Base-by-base conservation (phyloP, 2,113 vertebrate species). In the Pungitius pungitius region DNA sequence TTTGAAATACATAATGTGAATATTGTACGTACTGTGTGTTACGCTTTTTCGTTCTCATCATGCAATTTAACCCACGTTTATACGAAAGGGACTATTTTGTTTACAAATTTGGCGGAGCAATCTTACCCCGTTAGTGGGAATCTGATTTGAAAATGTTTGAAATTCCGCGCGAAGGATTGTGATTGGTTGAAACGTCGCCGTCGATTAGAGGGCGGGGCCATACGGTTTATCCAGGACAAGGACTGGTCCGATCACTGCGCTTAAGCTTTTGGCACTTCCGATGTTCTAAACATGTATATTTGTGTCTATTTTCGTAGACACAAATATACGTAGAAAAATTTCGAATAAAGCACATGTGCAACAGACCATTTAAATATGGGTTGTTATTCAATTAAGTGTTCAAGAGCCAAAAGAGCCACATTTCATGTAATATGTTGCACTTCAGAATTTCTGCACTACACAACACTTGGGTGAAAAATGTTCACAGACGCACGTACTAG, bases 141-240 rank as follows among this genome's bases (percentile, higher is more conserved):
- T 2, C 65, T 45, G 2, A 26, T 91, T 92, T 87, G 59, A 92
- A 91, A 79, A 77, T 47, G 17, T 95, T 95, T 84, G 77, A 96
- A 96, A 95, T 93, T 84, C 77, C 85, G 93, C 95, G 95, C 94
- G 92, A 42, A 54, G 6, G n/a, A 1, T 0, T 13, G 0, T 72
- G 68, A 95, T 95, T 96, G 95, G 95, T 57, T 43, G 0, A 58
- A 6, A 56, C 55, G 72, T 82, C 59, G 24, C 30, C 0, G 0
- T 35, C 3, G 0, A 2, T 2, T 13, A 47, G 27, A 40, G 27
- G 89, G 82, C 20, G 86, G n/a, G 75, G 8, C 39, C 35, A 0
- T 68, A 20, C 0, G 18, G 2, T 17, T 52, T 63, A 13, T 1
- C 45, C 20, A 30, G 18, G n/a, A 24, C 10, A 10, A 4, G 1